These are phyloP conservation scores for Thamnaconus septentrionalis DNA, from an alignment of 2,113 vertebrate species.

Conservation along the genomic window DNA sequence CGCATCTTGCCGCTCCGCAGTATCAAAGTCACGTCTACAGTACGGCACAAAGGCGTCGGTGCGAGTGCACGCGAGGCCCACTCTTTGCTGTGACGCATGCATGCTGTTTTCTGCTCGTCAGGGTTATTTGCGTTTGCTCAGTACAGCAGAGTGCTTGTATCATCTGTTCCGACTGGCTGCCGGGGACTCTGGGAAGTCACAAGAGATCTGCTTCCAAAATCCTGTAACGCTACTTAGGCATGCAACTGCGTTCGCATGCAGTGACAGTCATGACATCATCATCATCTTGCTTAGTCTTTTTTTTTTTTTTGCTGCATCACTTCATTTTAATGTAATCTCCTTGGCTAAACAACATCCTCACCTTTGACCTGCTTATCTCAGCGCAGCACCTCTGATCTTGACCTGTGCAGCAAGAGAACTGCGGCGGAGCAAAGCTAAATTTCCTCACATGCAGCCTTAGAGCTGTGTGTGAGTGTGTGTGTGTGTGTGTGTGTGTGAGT, in stretches of 20 bases:
- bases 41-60: conserved; percentile 16
- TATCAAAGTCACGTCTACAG: conserved; percentile 28
- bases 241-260: no score
- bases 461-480: conserved; percentile 15
- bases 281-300: no score
- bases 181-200: conserved; percentile 13
- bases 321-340: conserved; percentile 37
- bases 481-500: conserved; percentile 27
- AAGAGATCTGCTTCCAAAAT: conserved; percentile 22
- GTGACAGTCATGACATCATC: no score
- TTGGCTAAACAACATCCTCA: conserved; percentile 14
- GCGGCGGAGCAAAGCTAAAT: conserved; percentile 51
- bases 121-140: conserved; percentile 25
- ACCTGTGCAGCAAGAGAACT: conserved; percentile 40
- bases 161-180: no score
- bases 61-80: conserved; percentile 5
- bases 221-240: conserved; percentile 5
- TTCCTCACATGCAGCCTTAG: conserved; percentile 29
- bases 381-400: conserved; percentile 36
- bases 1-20: conserved; percentile 14
- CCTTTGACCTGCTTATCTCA: conserved; percentile 46
- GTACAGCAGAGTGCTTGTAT: background rate
- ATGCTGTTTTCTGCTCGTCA: conserved; percentile 13
- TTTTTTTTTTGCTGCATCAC: conserved; percentile 20
- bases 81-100: conserved; percentile 22